phyloP scores from a whole-genome alignment of 2,888 invertebrate genomes.

The Lasioglossum lativentre region DNA sequence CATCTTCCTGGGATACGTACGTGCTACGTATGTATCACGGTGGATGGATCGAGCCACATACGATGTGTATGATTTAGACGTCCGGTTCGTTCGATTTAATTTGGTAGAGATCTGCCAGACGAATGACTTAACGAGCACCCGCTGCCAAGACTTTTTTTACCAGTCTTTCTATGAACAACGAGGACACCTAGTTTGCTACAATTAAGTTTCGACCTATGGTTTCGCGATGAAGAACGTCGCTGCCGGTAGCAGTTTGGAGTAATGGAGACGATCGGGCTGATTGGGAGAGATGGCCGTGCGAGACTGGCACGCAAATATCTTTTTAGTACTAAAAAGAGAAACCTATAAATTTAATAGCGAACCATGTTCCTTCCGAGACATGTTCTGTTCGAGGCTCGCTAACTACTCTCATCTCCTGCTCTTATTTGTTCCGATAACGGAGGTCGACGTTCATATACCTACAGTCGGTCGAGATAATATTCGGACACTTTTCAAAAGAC shows the following conservation, averaged over 20 bases:
- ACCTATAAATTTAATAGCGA: not conserved
- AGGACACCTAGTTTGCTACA: not conserved
- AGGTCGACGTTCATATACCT: not conserved
- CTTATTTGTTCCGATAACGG: not conserved
- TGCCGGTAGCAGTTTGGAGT: not conserved
- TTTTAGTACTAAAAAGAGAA: not conserved
- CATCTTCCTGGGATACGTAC: not conserved
- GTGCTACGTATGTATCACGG: not conserved
- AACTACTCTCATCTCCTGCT: not conserved
- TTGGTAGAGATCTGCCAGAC: not conserved
- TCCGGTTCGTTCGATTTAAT: conserved; percentile 3
- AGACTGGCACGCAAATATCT: not conserved
- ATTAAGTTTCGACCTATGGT: not conserved
- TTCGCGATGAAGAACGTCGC: not conserved
- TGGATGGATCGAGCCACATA: not conserved
- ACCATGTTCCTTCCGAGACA: not conserved
- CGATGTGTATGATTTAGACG: conserved; percentile 9
- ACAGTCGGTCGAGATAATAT: too few species aligned
- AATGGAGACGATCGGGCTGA: not conserved
- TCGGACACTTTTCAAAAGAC: too few species aligned
- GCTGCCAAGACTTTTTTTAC: not conserved
- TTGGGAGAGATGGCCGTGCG: not conserved
- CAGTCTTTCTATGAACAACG: not conserved
- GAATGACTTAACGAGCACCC: conserved; percentile 1
- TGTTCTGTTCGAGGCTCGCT: not conserved